phyloP scores from a whole-genome alignment of 2,888 invertebrate genomes.

The Pantelozetes paolii region DNA sequence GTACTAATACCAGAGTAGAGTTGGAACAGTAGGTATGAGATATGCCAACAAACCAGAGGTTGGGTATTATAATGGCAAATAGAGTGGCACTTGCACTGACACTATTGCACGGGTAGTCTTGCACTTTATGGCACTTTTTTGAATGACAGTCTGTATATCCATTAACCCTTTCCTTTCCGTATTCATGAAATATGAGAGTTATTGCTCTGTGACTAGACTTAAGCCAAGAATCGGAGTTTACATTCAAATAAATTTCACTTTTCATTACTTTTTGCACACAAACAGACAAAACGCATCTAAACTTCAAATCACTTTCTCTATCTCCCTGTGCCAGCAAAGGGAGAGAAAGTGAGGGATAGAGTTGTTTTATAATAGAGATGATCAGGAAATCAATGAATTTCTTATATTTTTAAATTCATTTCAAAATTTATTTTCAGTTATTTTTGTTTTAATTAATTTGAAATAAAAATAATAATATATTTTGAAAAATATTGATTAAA shows the following conservation, averaged over 20 bases:
- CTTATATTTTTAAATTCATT: too few relatives aligned
- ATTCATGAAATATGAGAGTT: conserved; percentile 19
- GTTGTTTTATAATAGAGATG: too few relatives aligned
- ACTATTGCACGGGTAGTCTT: background rate
- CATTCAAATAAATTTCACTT: background rate
- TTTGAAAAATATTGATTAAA: too few relatives aligned
- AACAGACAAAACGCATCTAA: background rate
- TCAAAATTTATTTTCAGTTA: too few relatives aligned
- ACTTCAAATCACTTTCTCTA: background rate
- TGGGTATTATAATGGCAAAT: conserved; percentile 8
- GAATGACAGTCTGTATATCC: background rate
- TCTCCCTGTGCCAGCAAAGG: background rate
- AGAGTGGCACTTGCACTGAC: background rate
- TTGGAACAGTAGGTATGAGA: background rate
- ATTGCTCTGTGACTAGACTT: background rate
- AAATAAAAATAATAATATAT: too few relatives aligned
- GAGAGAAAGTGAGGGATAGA: background rate
- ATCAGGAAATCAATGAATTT: too few relatives aligned
- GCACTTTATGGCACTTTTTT: background rate
- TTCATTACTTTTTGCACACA: background rate
- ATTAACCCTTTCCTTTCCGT: background rate
- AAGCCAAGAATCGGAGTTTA: background rate
- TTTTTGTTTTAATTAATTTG: too few relatives aligned
- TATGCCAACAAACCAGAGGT: too few relatives aligned
- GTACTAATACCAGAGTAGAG: background rate